phyloP scores from a whole-genome alignment of 2,797 vertebrate genomes.

The Gastrophryne carolinensis region DNA sequence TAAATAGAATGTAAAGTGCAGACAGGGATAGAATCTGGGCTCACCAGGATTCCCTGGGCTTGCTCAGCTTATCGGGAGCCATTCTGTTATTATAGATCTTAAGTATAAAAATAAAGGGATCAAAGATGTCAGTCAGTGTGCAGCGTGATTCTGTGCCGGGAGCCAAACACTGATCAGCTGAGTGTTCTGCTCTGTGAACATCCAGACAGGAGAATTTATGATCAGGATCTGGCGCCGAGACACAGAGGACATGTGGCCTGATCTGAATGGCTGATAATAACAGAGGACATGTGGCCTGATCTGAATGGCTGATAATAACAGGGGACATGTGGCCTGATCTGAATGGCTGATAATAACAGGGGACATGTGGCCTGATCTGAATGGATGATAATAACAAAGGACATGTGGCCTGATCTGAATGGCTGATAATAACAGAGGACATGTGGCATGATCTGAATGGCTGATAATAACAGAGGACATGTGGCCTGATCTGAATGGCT shows the following conservation, averaged over 20 bases:
- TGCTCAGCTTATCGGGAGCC: background rate
- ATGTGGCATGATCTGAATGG: no score
- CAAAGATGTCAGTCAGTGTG: background rate
- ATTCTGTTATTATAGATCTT: background rate
- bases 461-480: no score
- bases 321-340: background rate
- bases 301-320: no score
- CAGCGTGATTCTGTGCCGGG: background rate
- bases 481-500: no score
- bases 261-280: background rate
- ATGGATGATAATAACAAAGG: background rate
- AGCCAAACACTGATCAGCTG: slow-evolving; percentile 26
- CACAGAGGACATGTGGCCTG: slow-evolving; percentile 20
- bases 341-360: background rate
- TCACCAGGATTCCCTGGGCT: background rate
- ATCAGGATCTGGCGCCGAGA: background rate
- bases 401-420: no score
- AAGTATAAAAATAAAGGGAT: slow-evolving; percentile 12
- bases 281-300: no score
- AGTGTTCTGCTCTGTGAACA: background rate
- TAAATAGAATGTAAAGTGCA: no score
- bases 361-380: no score
- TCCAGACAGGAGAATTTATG: slow-evolving; percentile 19
- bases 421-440: no score
- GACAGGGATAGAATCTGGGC: no score